phyloP scores from a whole-genome alignment of 1,140 invertebrate genomes.

The Chironomus tepperi region DNA sequence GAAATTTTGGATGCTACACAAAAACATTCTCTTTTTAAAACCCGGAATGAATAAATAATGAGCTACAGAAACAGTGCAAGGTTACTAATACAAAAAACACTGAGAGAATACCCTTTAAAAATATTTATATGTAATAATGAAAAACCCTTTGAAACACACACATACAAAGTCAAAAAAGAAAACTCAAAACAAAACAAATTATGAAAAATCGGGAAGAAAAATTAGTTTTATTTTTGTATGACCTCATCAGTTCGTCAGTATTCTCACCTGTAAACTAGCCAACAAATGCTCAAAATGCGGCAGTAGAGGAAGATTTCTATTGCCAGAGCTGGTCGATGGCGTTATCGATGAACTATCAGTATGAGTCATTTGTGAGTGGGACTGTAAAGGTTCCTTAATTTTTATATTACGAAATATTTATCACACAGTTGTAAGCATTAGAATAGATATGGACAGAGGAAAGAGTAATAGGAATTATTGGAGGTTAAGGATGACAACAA shows the following conservation, averaged over 20 bases:
- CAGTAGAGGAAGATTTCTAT: constrained; percentile 45
- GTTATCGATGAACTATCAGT: constrained; percentile 29
- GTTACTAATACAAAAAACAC: no score
- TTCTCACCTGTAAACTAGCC: constrained; percentile 61
- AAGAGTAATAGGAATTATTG: not conserved
- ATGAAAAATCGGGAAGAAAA: not conserved
- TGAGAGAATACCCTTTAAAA: no score
- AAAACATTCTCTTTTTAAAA: no score
- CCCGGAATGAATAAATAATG: no score
- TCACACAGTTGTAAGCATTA: not conserved
- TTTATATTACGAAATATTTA: not conserved
- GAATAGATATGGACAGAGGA: no score
- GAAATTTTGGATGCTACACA: no score
- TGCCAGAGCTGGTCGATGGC: constrained; percentile 49
- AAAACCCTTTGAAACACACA: not conserved
- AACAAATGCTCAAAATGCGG: constrained; percentile 60
- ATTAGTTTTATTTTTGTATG: constrained; percentile 11
- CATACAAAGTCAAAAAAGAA: constrained; percentile 18
- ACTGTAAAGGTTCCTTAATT: constrained; percentile 22
- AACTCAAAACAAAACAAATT: constrained; percentile 19
- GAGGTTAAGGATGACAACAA: not conserved
- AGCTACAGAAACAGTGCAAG: no score
- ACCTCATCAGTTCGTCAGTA: not conserved
- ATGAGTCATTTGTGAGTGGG: constrained; percentile 14
- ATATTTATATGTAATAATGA: no score